phyloP scores from a whole-genome alignment of 2,888 invertebrate genomes.

The Lasioglossum leucozonium region DNA sequence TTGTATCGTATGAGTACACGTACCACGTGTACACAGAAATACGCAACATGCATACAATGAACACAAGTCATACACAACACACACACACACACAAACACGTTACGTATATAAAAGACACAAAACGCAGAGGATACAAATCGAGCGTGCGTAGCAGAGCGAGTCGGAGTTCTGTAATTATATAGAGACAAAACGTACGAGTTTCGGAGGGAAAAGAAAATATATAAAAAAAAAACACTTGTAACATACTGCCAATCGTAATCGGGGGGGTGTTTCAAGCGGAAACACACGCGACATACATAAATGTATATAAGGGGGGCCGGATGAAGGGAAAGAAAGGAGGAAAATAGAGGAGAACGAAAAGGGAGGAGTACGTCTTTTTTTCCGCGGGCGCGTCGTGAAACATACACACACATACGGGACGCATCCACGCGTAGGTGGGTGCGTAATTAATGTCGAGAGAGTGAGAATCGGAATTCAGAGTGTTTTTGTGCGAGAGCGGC shows the following conservation, averaged over 20 bases:
- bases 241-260: conserved; percentile 82
- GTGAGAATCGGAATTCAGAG: not conserved
- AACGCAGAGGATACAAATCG: conserved; percentile 15
- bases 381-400: conserved; percentile 58
- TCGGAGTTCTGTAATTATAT: conserved; percentile 41
- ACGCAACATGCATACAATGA: not conserved
- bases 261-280: conserved; percentile 70
- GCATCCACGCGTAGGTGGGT: conserved; percentile 73
- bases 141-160: conserved; percentile 32
- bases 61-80: not conserved
- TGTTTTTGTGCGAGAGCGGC: not conserved
- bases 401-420: conserved; percentile 20
- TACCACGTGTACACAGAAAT: not conserved
- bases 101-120: not conserved
- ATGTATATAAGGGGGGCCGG: conserved; percentile 54
- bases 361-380: conserved; percentile 56
- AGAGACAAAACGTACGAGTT: not conserved
- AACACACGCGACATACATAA: conserved; percentile 52
- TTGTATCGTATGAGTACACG: not conserved
- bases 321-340: not conserved
- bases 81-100: not conserved
- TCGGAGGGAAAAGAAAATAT: conserved; percentile 9
- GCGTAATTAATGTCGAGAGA: conserved; percentile 13
- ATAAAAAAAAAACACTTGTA: conserved; percentile 66
- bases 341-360: not conserved